Base-by-base conservation (phyloP, 2,797 vertebrate genomes). In the Lepidocolaptes lacrymiger region DNA sequence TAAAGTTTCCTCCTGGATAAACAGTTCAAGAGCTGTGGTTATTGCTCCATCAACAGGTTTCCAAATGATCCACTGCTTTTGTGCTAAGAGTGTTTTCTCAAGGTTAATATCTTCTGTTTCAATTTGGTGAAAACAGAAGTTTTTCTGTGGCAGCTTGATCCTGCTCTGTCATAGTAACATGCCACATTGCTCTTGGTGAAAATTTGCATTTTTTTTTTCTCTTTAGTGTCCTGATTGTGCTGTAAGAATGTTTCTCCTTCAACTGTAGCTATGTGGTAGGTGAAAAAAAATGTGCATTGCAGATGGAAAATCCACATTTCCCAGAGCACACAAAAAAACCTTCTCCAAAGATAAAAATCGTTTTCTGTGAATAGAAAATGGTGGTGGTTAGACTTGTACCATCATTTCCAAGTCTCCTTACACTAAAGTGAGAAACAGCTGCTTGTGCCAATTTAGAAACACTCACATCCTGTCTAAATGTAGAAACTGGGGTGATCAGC, bases 1-100 rank as follows among this genome's bases (percentile, higher is more conserved):
- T 93, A 91, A 91, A 91, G 83, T 89, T 81, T n/a, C 82, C 91
- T 68, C 52, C 11, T 28, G 27, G 41, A 77, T 74, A 94, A 93
- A 68, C 14, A 90, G 61, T 82, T 94, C n/a, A 74, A 86, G 43
- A 84, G 28, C 71, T 81, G 19, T 69, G 19, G 26, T 26, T 88
- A 69, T 66, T 85, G 48, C 17, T 74, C 27, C 55, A 62, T 84
- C 14, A 34, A 72, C 36, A 81, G 36, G 26, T 91, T 94, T 77
- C 73, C 36, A 82, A 7, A 0, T 5, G 36, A 87, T 56, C 24
- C 2, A 6, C n/a, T 78, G 5, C 34, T 88, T 30, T 77, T 68
- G 13, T 26, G 23, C 46, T 86, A 37, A 52, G 19, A 55, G 10
- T 36, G 19, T 8, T 77, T 41, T 84, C 59, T 63, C 44, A 55